phyloP scores from a whole-genome alignment of 2,888 invertebrate genomes.

The Hirtodrosophila duncani region DNA sequence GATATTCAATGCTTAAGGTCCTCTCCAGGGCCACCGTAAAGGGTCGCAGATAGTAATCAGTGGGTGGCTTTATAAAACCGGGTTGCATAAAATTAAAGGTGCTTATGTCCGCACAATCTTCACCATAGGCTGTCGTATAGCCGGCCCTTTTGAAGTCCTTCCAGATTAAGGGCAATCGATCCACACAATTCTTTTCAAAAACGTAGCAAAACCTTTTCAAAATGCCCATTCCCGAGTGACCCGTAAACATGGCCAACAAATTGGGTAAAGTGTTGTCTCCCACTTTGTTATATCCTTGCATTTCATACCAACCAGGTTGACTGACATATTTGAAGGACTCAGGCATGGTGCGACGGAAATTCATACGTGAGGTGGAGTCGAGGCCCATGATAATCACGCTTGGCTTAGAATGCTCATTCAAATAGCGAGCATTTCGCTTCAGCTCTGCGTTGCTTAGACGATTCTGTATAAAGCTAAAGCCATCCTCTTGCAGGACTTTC shows the following conservation, averaged over 20 bases:
- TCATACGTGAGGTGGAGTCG: constrained; percentile 88
- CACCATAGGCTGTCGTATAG: constrained; percentile 87
- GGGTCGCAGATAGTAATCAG: constrained; percentile 88
- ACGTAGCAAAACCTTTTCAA: constrained; percentile 79
- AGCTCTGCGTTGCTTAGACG: not conserved
- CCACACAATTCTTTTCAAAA: no score
- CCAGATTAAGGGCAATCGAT: constrained; percentile 87
- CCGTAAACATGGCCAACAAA: constrained; percentile 87
- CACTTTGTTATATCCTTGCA: constrained; percentile 85
- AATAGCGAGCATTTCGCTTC: not conserved
- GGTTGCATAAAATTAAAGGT: no score
- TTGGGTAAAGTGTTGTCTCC: constrained; percentile 94
- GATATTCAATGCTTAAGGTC: no score
- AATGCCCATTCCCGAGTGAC: constrained; percentile 79
- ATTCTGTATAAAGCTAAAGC: constrained; percentile 18
- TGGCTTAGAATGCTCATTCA: constrained; percentile 6
- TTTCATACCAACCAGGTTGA: constrained; percentile 82
- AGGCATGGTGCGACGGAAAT: constrained; percentile 86
- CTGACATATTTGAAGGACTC: constrained; percentile 82
- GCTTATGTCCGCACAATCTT: no score
- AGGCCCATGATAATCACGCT: constrained; percentile 85
- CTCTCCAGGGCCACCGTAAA: constrained; percentile 79
- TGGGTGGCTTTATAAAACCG: constrained; percentile 84
- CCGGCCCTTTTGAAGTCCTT: constrained; percentile 83
- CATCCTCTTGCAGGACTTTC: constrained; percentile 11